These are phyloP conservation scores for Hirudinaria manillensis DNA, from an alignment of 2,888 invertebrate species.

Conservation along the genomic window DNA sequence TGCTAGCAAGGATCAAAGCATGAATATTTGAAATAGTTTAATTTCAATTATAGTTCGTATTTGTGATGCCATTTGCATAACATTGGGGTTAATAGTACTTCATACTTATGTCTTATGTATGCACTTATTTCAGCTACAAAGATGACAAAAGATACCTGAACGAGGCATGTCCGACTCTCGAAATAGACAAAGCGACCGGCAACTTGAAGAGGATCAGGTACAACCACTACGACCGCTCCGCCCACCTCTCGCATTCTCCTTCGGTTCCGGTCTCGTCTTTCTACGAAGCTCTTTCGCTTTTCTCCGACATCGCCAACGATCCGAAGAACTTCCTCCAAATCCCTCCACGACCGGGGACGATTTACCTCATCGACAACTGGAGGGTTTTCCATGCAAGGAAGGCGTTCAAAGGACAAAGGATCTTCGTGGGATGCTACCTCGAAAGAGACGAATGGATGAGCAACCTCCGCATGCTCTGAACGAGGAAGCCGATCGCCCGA, in stretches of 20 bases:
- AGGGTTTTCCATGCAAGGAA: conserved; percentile 70
- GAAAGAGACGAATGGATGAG: conserved; percentile 60
- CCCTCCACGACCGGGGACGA: conserved; percentile 62
- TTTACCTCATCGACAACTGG: conserved; percentile 73
- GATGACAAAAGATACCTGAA: background rate
- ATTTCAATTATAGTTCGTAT: too few species aligned
- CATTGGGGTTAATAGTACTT: too few species aligned
- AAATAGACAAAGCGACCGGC: conserved; percentile 53
- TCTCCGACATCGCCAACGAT: conserved; percentile 41
- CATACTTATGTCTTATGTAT: too few species aligned
- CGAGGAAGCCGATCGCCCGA: too few species aligned
- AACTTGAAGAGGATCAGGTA: conserved; percentile 63
- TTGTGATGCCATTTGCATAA: too few species aligned
- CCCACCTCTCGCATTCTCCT: conserved; percentile 49
- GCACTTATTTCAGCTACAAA: background rate
- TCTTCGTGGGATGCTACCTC: conserved; percentile 69
- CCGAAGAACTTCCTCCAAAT: conserved; percentile 54
- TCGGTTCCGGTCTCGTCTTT: conserved; percentile 55
- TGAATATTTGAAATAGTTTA: too few species aligned
- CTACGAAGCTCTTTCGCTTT: conserved; percentile 56
- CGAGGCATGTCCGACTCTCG: conserved; percentile 32
- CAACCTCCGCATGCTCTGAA: conserved; percentile 41
- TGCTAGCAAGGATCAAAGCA: too few species aligned
- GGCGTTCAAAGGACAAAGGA: conserved; percentile 65
- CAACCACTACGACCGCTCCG: conserved; percentile 67